phyloP scores from a whole-genome alignment of 2,113 vertebrate species.

The Ceyx cyanopectus region DNA sequence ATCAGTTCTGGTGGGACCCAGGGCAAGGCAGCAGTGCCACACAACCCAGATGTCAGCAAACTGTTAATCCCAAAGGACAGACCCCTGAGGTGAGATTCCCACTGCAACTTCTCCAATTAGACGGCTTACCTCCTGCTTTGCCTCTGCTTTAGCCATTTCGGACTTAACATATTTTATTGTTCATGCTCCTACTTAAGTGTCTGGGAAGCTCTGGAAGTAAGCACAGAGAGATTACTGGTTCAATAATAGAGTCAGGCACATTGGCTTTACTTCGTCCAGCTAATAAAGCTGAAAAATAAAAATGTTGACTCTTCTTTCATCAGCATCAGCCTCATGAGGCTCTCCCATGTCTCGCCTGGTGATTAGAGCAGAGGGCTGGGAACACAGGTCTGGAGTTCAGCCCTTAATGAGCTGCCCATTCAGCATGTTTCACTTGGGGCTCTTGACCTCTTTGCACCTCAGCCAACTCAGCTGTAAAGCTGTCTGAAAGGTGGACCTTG shows the following conservation, averaged over 20 bases:
- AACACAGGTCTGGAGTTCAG: slow-evolving; percentile 31
- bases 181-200: slow-evolving; percentile 10
- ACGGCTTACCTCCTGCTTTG: slow-evolving; percentile 48
- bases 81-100: slow-evolving; percentile 18
- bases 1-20: slow-evolving; percentile 4
- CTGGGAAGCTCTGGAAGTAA: slow-evolving; percentile 29
- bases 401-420: slow-evolving; percentile 70
- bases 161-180: slow-evolving; percentile 29
- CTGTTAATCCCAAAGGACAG: slow-evolving; percentile 64
- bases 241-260: not conserved
- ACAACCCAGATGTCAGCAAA: slow-evolving; percentile 45
- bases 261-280: slow-evolving; percentile 9
- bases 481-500: slow-evolving; percentile 35
- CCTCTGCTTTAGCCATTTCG: slow-evolving; percentile 13
- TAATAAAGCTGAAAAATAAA: slow-evolving; percentile 52
- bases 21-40: slow-evolving; percentile 16
- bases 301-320: slow-evolving; percentile 36
- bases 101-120: slow-evolving; percentile 61
- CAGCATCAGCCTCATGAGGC: slow-evolving; percentile 26
- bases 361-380: slow-evolving; percentile 48
- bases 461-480: slow-evolving; percentile 74
- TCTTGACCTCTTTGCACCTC: slow-evolving; percentile 69
- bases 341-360: slow-evolving; percentile 27
- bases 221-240: not conserved
- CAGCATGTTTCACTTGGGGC: slow-evolving; percentile 35